Evolutionary conservation across 1,140 invertebrate genomes (phyloP), one percentile per base, ranked within the genome.

Genomic region (Apis dorsata): DNA sequence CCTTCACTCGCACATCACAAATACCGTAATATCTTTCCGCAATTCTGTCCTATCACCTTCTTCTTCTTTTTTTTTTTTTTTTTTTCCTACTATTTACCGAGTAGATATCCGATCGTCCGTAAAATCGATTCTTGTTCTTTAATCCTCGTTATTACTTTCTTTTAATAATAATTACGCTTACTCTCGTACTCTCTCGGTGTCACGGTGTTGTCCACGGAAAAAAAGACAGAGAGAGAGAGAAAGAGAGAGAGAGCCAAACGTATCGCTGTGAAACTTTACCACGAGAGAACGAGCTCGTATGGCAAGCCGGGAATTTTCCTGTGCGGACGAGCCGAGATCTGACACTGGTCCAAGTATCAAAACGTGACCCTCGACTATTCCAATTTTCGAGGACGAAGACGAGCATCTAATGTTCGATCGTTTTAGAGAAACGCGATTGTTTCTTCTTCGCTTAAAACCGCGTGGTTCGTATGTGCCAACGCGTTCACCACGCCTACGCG

Each of bases 1-100:
- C 85, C 34, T 44, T 93, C 91, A 94, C 90, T 90, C 86, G 90
- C 92, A 90, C 93, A 93, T 93, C 90, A 93, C 93, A 92, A 80
- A 84, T 81, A 68, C 53, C 70, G 85, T 57, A 44, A 60, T 65
- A 75, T 76, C 49, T 49, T 34, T 72, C 76, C 81, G 72, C 44
- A 60, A 84, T 55, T 63, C 44, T 59, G 24, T 44, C 34, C 66
- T 79, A 15, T 85, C 71, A 88, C 83, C 75, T 81, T 49, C 73
- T 70, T 49, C 57, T 28, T 28, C 0, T 44, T 44, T 7, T 44
- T 44, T 3, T 44, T 7, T 44, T 44, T 44, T 44, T 44, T 44
- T 44, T 44, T 34, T 44, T 44, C 5, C 5, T 19, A 10, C 57
- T 57, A 17, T 10, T 55, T 51, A n/a, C 34, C 28, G 63, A 11